Evolutionary conservation across 2,797 vertebrate species (phyloP).

Genomic region (Artibeus jamaicensis): DNA sequence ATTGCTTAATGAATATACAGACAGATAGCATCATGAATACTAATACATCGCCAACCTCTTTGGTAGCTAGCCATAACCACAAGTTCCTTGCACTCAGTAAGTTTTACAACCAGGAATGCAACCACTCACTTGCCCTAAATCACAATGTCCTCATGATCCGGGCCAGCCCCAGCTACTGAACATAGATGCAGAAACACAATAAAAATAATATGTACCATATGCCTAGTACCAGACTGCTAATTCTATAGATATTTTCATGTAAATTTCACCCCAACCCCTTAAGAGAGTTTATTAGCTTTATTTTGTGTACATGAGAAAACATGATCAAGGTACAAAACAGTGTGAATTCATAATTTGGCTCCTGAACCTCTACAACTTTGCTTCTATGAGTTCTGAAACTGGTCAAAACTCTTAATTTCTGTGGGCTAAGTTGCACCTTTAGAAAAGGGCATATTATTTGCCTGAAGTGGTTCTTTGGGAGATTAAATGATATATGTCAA

Average conservation of each 20-base stretch:
- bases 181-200: neutral
- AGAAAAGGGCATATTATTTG: neutral
- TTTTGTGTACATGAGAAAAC: neutral
- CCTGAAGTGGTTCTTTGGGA: neutral
- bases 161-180: neutral
- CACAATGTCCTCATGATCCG: neutral
- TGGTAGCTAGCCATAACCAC: constrained; percentile 37
- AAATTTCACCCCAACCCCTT: neutral
- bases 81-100: neutral
- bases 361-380: neutral
- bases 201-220: neutral
- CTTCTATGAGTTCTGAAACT: neutral
- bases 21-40: constrained; percentile 45
- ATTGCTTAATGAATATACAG: constrained; percentile 21
- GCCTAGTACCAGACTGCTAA: neutral
- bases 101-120: constrained; percentile 44
- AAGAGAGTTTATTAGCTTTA: neutral
- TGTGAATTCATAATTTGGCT: neutral
- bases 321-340: neutral
- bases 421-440: neutral
- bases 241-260: neutral
- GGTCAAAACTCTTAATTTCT: neutral
- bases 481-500: neutral
- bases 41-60: constrained; percentile 53
- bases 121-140: neutral